These are phyloP conservation scores for Gonatopus flavifemur DNA, from an alignment of 1,140 invertebrate species.

Conservation along the genomic window DNA sequence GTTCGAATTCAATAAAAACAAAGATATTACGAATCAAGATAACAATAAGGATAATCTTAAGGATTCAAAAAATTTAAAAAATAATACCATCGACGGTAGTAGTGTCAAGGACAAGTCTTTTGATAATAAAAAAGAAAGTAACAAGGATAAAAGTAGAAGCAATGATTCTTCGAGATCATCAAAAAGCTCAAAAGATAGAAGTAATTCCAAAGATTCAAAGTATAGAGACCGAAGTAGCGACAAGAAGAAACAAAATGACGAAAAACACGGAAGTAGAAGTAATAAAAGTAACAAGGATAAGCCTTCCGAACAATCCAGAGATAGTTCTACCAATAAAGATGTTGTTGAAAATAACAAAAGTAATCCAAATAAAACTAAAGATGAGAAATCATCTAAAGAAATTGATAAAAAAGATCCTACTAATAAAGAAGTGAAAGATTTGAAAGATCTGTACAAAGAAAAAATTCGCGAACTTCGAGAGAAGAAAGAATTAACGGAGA, in stretches of 20 bases:
- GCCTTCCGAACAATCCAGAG: conserved; percentile 24
- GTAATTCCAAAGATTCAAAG: conserved; percentile 19
- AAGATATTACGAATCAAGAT: conserved; percentile 48
- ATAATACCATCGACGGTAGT: conserved; percentile 33
- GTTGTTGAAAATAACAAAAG: conserved; percentile 10
- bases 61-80: conserved; percentile 32
- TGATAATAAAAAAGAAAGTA: conserved; percentile 34
- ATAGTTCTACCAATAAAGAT: conserved; percentile 27
- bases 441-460: conserved; percentile 57
- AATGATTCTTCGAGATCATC: conserved; percentile 26
- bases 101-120: conserved; percentile 39
- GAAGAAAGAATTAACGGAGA: conserved; percentile 55
- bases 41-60: too few relatives aligned
- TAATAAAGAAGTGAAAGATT: conserved; percentile 45
- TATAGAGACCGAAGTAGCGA: conserved; percentile 37
- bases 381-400: conserved; percentile 35
- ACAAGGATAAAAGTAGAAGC: conserved; percentile 39
- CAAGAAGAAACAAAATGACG: conserved; percentile 33
- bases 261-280: conserved; percentile 37
- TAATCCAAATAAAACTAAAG: conserved; percentile 26
- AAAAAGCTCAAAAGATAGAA: conserved; percentile 22
- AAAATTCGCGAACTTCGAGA: conserved; percentile 54
- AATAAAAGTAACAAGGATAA: conserved; percentile 38
- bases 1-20: conserved; percentile 42
- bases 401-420: conserved; percentile 34